Evolutionary conservation across 2,113 vertebrate species (phyloP), one percentile per base, ranked within the genome.

Genomic region (Acinonyx jubatus): DNA sequence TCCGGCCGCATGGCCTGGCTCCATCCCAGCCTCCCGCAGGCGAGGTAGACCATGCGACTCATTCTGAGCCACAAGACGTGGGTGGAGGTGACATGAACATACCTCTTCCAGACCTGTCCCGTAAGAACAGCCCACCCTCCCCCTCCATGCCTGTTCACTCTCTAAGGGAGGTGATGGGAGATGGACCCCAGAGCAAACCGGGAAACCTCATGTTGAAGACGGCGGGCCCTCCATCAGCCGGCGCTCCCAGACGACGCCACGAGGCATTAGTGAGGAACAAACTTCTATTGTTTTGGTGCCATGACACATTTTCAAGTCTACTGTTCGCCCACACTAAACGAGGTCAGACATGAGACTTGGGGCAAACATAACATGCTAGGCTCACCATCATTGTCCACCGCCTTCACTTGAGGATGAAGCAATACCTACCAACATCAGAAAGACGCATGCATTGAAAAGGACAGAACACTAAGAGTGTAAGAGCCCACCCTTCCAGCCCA

Each of bases 11-110:
- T 3, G 36, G 38, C 1, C 38, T 16, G 61, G 41, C 27, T 18
- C 65, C 14, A 31, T 7, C 21, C 31, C 57, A 23, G 36, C 4
- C 55, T 31, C 66, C 18, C 13, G 4, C 33, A 14, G 3, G 11
- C 38, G 0, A 15, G 21, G 9, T 2, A 33, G 19, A 21, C 45
- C 19, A 31, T 10, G 2, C 29, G 55, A 61, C n/a, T 21, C 7
- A 68, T 25, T 79, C 61, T 5, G 15, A 27, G 8, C 38, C 33
- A 7, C 2, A 0, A 21, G 52, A 25, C 8, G 31, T 23, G 29
- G 36, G 9, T 19, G 38, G 23, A 36, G 4, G 41, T 7, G 41
- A 27, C 0, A 1, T 4, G 13, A 14, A 6, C 0, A 0, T 36
- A 18, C 12, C 41, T 31, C 61, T 21, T 36, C 25, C 1, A 11